A percentile compares a stretch with the other conserved stretches of the same genome.
These are phyloP conservation scores for Silvanus unidentatus DNA, from an alignment of 2,888 invertebrate species.

Conservation along the genomic window DNA sequence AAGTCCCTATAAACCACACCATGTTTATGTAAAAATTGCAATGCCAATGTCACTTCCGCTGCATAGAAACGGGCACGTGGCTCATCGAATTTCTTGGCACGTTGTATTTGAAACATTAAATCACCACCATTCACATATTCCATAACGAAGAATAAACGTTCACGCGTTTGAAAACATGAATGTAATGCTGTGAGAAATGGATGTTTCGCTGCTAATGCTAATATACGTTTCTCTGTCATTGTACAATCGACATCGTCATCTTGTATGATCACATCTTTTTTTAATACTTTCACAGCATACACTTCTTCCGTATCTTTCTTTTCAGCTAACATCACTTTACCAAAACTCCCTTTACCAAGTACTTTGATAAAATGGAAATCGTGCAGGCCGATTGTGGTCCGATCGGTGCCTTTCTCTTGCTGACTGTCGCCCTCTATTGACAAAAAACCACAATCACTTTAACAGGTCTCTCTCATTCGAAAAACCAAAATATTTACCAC, in stretches of 20 bases:
- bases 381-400: conserved; percentile 66
- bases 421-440: not conserved
- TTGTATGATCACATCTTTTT: conserved; percentile 97
- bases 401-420: conserved; percentile 11
- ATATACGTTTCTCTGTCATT: conserved; percentile 95
- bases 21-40: conserved; percentile 94
- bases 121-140: conserved; percentile 99
- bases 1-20: conserved; percentile 98
- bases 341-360: conserved; percentile 97
- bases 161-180: conserved; percentile 93
- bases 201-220: conserved; percentile 94
- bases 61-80: conserved; percentile 94
- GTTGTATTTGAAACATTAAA: conserved; percentile 99
- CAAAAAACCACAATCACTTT: too few relatives aligned
- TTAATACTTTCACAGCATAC: conserved; percentile 82
- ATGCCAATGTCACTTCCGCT: conserved; percentile 94
- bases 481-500: too few relatives aligned
- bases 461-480: too few relatives aligned
- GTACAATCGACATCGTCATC: conserved; percentile 99
- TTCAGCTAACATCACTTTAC: conserved; percentile 98
- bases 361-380: conserved; percentile 99
- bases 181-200: conserved; percentile 96
- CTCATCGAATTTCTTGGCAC: conserved; percentile 96
- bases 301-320: conserved; percentile 88
- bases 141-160: conserved; percentile 94